phyloP scores from a whole-genome alignment of 1,140 invertebrate species.

The Cherax quadricarinatus region DNA sequence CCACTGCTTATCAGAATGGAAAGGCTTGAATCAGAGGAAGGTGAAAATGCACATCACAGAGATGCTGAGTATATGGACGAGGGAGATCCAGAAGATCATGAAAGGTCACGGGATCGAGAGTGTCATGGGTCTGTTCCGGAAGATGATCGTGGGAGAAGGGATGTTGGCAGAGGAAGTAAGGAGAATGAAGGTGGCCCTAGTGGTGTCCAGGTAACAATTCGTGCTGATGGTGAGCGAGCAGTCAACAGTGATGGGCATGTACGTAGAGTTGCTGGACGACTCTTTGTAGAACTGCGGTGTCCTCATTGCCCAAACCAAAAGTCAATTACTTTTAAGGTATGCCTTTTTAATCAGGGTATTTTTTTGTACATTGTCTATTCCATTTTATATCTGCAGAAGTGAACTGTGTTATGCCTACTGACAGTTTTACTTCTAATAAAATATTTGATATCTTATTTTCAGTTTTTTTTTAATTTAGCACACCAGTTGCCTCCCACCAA shows the following conservation, averaged over 20 bases:
- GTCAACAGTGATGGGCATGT: constrained; percentile 65
- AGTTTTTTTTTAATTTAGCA: too few species aligned
- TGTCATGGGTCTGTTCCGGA: background rate
- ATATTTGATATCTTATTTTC: too few species aligned
- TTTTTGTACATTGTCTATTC: too few species aligned
- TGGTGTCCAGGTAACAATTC: constrained; percentile 57
- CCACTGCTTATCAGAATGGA: constrained; percentile 49
- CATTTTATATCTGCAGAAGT: background rate
- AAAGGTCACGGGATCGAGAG: constrained; percentile 38
- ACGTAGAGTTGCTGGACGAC: constrained; percentile 44
- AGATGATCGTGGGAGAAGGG: constrained; percentile 5
- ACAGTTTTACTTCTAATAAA: background rate
- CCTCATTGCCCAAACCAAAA: constrained; percentile 60
- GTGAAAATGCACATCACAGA: constrained; percentile 25
- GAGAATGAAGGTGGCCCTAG: constrained; percentile 41
- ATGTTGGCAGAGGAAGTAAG: constrained; percentile 11
- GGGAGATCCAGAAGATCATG: background rate
- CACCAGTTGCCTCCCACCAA: too few species aligned
- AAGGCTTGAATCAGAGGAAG: constrained; percentile 29
- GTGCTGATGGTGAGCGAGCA: constrained; percentile 53
- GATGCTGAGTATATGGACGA: constrained; percentile 29
- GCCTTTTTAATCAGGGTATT: background rate
- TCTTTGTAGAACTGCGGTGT: constrained; percentile 57
- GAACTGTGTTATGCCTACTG: background rate
- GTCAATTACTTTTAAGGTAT: constrained; percentile 65